Base-by-base conservation (phyloP, 2,113 vertebrate genomes). In the Vulpes lagopus region DNA sequence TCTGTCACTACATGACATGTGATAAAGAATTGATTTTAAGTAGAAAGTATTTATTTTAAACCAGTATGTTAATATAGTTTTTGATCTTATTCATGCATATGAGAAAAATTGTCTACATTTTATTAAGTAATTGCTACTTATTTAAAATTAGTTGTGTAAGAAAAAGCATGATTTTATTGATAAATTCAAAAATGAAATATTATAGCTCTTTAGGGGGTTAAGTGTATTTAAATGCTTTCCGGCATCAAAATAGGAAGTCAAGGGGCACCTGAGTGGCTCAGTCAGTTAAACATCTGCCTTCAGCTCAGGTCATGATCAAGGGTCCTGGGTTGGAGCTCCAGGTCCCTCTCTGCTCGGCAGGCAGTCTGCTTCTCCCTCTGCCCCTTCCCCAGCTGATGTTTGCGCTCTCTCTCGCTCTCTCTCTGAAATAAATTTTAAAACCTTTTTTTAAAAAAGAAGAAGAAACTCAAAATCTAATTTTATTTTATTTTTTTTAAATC, bases 141-240 rank as follows among this genome's bases (percentile, higher is more conserved):
- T 22, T 69, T 89, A 86, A 92, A 96, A 55, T 76, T 86, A 22
- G 4, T 86, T 86, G 4, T 97, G 1, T 86, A 90, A 89, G 64
- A 80, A 88, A 83, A 95, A 59, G 3, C 1, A 15, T 55, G 4
- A 5, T 64, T 78, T 91, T 87, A 35, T 93, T 78, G 59, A 91
- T 49, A 94, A 65, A 76, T 93, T 88, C 5, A 92, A 91, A 89
- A 91, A 95, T 73, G 38, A 95, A 90, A 87, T 95, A n/a, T 89
- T 89, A 23, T 38, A 71, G 16, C 19, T 86, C 85, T 78, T 85
- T 74, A 2, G 6, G 27, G 10, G 3, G 30, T 59, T 11, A 87
- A 92, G 62, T 93, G 8, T 86, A 78, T 94, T 69, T 92, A 83
- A 78, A 65, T 92, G 10, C 67, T 95, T 95, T 69, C 51, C 49